These are phyloP conservation scores for Drosophila baimaii DNA, from an alignment of 1,140 invertebrate genomes.

Conservation along the genomic window DNA sequence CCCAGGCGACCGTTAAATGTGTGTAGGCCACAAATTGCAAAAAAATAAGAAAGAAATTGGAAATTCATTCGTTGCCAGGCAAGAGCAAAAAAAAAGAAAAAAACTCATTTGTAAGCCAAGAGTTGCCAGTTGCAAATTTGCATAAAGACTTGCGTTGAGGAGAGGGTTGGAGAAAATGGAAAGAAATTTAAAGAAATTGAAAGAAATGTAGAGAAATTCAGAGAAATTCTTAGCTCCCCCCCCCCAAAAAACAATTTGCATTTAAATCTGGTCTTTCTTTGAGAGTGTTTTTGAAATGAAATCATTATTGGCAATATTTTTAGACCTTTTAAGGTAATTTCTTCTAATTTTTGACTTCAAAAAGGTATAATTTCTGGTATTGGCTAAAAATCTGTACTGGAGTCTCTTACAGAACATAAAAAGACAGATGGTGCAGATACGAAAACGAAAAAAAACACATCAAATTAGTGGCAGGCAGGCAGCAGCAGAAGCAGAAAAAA, in stretches of 20 bases:
- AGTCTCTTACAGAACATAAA: neutral
- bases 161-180: slow-evolving; percentile 3
- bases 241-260: neutral
- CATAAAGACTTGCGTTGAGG: slow-evolving; percentile 4
- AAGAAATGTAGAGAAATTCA: neutral
- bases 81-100: neutral
- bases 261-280: neutral
- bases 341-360: too few species aligned
- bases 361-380: neutral
- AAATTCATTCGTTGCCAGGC: slow-evolving; percentile 1
- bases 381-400: neutral
- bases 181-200: slow-evolving; percentile 3
- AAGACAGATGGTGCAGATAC: slow-evolving; percentile 29
- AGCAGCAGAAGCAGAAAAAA: slow-evolving; percentile 20
- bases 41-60: slow-evolving; percentile 3
- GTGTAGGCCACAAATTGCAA: slow-evolving; percentile 15
- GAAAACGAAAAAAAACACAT: slow-evolving; percentile 35
- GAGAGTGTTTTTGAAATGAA: neutral
- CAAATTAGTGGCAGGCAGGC: slow-evolving; percentile 31
- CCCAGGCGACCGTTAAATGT: slow-evolving; percentile 8
- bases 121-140: slow-evolving; percentile 10
- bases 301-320: too few species aligned
- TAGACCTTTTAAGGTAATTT: too few species aligned
- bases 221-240: neutral
- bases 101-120: slow-evolving; percentile 18